Conservation (phyloP, 2,113 vertebrate genomes). For the Canis aureus region DNA sequence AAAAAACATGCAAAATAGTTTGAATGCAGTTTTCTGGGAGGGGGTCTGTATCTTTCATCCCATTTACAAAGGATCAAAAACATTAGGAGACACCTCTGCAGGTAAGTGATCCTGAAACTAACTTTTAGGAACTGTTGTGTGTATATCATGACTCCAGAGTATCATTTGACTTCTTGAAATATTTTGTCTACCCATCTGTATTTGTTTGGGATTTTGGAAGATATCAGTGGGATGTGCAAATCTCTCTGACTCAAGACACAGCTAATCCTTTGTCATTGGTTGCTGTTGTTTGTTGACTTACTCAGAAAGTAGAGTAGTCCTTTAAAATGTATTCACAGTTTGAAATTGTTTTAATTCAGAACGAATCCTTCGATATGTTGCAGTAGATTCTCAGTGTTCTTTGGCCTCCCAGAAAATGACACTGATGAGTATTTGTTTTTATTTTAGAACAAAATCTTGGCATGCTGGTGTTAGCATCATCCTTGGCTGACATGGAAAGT, state of each 20-base stretch:
- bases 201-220: slow-evolving; percentile 52
- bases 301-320: neutral
- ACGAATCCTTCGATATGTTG: neutral
- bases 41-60: neutral
- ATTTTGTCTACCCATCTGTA: neutral
- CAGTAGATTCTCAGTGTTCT: neutral
- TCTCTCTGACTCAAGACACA: neutral
- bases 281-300: neutral
- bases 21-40: neutral
- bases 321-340: slow-evolving; percentile 56
- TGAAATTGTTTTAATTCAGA: slow-evolving; percentile 44
- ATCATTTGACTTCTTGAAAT: slow-evolving; percentile 26
- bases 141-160: neutral
- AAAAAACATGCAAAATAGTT: neutral
- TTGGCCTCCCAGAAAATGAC: slow-evolving; percentile 45
- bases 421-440: slow-evolving; percentile 3
- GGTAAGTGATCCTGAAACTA: slow-evolving; percentile 28
- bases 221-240: neutral
- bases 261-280: slow-evolving; percentile 46
- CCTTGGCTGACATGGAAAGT: slow-evolving; percentile 5
- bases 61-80: slow-evolving; percentile 37
- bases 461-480: neutral
- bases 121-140: slow-evolving; percentile 11
- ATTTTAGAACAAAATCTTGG: slow-evolving; percentile 41
- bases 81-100: neutral